Evolutionary conservation across 2,888 invertebrate species (phyloP), one percentile per base, ranked within the genome.

Genomic region (Zonitis immaculata): DNA sequence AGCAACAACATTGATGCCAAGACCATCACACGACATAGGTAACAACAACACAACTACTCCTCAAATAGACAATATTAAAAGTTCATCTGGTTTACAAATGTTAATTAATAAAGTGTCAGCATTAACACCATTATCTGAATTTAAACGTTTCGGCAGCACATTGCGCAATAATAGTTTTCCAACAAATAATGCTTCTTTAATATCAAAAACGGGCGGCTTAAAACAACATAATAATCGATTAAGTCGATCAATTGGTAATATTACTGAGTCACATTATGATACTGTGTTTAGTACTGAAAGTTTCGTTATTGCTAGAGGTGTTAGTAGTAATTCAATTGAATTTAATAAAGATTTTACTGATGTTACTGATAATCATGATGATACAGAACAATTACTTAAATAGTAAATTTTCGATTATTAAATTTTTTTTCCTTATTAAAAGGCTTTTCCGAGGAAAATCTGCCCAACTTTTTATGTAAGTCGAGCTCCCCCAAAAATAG

Each of bases 11-110:
- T 76, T 80, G 63, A 80, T 78, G 67, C 75, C 78, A 65, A 79
- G 80, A 45, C 82, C 83, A 66, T 78, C 82, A 43, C 81, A 81
- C 75, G 84, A 85, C 77, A 80, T 85, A 80, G 85, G 85, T 85
- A 84, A 80, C 78, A 78, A 48, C 51, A 59, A 54, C 53, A 32
- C 32, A 32, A 14, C 32, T 32, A 60, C 62, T 52, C 62, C 64
- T 42, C 63, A 64, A 32, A 60, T 63, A 47, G 64, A 65, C 60
- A 64, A 63, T 61, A 63, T 57, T 59, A 66, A 62, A 59, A 63
- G 58, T 51, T 62, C 59, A 30, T 61, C 68, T 52, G 67, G 71
- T 55, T 63, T 73, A 57, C 72, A 72, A 63, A 58, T 70, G 46
- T 67, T 74, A 49, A 65, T 72, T 56, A 74, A 68, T 62, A 71